Conservation (phyloP, 2,797 vertebrate genomes). For the Xiphophorus birchmanni region DNA sequence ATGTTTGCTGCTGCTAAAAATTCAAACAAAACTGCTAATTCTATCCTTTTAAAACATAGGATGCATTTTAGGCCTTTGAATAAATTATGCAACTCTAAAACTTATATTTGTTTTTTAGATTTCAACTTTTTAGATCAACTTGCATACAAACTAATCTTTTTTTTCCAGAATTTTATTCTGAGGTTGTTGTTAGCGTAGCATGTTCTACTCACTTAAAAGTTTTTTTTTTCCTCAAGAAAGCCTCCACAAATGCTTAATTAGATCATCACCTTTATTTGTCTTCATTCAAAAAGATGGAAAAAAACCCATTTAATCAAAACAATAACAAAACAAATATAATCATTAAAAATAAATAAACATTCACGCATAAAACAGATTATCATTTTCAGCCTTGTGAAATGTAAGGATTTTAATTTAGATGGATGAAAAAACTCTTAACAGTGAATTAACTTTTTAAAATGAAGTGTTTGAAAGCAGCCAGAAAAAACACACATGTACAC, state of each 20-base stretch:
- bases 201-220: neutral
- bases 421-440: neutral
- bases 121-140: neutral
- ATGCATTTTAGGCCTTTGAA: neutral
- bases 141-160: neutral
- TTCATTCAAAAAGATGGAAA: constrained; percentile 52
- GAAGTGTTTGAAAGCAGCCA: constrained; percentile 14
- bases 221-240: constrained; percentile 2
- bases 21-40: neutral
- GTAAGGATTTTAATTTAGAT: neutral
- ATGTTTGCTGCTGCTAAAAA: neutral
- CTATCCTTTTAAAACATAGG: neutral
- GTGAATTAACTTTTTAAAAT: constrained; percentile 17
- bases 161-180: neutral
- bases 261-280: constrained; percentile 21
- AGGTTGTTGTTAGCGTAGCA: neutral
- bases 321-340: neutral
- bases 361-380: neutral
- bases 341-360: constrained; percentile 10
- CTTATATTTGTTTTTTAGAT: neutral
- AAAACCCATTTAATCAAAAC: neutral
- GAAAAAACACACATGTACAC: constrained; percentile 5
- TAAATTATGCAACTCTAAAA: neutral
- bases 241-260: neutral
- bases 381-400: neutral